phyloP scores from a whole-genome alignment of 2,888 invertebrate species.

The Zhuqinia jingwanae region DNA sequence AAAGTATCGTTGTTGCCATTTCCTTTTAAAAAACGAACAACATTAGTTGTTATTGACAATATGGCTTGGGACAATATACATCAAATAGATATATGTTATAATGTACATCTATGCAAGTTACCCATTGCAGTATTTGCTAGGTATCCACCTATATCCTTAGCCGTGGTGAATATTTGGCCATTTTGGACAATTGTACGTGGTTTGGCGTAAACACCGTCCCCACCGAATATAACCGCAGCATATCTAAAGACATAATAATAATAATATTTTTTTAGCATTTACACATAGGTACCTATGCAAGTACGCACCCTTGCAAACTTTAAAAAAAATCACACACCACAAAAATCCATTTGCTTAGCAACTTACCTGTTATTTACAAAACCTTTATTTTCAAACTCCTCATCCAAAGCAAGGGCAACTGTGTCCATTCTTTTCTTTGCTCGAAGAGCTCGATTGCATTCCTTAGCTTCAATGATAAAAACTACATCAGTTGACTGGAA shows the following conservation, averaged over 20 bases:
- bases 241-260: conserved; percentile 84
- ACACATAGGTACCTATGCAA: too few species aligned
- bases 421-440: conserved; percentile 86
- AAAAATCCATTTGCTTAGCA: too few species aligned
- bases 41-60: too few species aligned
- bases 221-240: conserved; percentile 91
- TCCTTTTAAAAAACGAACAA: conserved; percentile 80
- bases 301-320: conserved; percentile 47
- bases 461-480: conserved; percentile 92
- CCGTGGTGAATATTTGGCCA: conserved; percentile 86
- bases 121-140: conserved; percentile 87
- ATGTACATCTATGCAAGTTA: conserved; percentile 79
- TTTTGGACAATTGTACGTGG: conserved; percentile 89
- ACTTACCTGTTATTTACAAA: conserved; percentile 86
- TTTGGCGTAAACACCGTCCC: conserved; percentile 86
- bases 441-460: conserved; percentile 88
- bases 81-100: too few species aligned
- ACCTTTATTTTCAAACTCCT: conserved; percentile 85
- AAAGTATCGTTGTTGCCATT: conserved; percentile 87
- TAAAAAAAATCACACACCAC: neutral
- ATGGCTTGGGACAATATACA: too few species aligned
- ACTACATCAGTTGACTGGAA: conserved; percentile 91
- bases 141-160: conserved; percentile 84
- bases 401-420: conserved; percentile 86
- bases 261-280: too few species aligned